phyloP scores from a whole-genome alignment of 2,797 vertebrate genomes.

The Botia kubotai region DNA sequence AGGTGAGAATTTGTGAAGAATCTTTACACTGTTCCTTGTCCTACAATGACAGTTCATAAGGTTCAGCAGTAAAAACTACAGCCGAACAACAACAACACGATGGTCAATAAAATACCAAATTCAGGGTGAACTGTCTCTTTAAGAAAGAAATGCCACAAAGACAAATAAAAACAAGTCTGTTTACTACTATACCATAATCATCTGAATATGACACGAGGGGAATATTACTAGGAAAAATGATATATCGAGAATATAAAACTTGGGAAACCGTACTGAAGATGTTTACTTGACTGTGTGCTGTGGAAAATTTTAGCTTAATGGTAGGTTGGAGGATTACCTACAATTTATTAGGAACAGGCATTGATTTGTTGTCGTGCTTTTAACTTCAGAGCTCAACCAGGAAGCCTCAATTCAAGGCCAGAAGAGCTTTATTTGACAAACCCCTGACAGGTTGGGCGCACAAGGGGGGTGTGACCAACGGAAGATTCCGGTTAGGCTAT shows the following conservation, averaged over 20 bases:
- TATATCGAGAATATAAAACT: background rate
- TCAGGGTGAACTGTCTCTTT: background rate
- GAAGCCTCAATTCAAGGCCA: slow-evolving; percentile 1
- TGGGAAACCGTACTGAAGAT: background rate
- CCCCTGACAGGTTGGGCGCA: slow-evolving; percentile 8
- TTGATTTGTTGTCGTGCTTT: background rate
- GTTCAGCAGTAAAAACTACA: no score
- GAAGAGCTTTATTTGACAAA: slow-evolving; percentile 15
- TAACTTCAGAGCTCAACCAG: background rate
- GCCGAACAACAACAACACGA: background rate
- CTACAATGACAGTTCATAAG: no score
- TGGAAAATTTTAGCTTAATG: slow-evolving; percentile 16
- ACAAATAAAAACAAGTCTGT: background rate
- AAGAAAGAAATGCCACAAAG: background rate
- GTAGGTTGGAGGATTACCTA: background rate
- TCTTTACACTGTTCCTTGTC: no score
- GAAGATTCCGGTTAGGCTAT: background rate
- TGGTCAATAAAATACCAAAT: background rate
- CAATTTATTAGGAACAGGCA: slow-evolving; percentile 8
- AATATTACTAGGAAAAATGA: background rate
- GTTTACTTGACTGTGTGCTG: background rate
- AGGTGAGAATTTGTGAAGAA: no score
- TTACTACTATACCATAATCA: background rate
- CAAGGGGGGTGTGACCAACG: slow-evolving; percentile 8
- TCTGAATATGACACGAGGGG: background rate